phyloP scores from a whole-genome alignment of 2,797 vertebrate genomes.

The Darevskia mixta region DNA sequence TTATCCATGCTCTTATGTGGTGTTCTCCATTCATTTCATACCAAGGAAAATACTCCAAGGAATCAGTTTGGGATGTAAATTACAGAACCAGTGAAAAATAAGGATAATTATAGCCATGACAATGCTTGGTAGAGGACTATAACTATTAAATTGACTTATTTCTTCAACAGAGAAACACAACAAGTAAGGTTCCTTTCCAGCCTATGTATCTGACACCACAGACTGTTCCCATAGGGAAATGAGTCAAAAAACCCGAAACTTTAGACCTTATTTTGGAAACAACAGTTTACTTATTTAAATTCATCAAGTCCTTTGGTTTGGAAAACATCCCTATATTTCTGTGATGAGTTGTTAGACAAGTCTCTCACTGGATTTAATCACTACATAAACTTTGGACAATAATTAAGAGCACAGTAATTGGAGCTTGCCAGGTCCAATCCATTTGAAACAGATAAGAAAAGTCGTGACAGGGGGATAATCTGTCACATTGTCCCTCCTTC shows the following conservation, averaged over 20 bases:
- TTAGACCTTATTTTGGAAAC: background rate
- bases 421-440: conserved; percentile 8
- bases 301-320: background rate
- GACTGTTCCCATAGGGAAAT: conserved; percentile 39
- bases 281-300: conserved; percentile 33
- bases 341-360: conserved; percentile 12
- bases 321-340: conserved; percentile 15
- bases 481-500: conserved; percentile 14
- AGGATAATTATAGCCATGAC: background rate
- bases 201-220: conserved; percentile 30
- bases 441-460: conserved; percentile 9
- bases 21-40: background rate
- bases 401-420: conserved; percentile 22
- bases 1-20: background rate
- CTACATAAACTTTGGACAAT: background rate
- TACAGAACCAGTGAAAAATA: conserved; percentile 24
- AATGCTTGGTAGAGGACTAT: background rate
- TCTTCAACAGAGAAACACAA: conserved; percentile 26
- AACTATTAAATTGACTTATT: conserved; percentile 41
- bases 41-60: background rate
- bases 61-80: conserved; percentile 43
- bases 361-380: conserved; percentile 25
- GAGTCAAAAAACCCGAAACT: background rate
- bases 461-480: conserved; percentile 28
- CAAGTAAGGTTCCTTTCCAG: conserved; percentile 29